phyloP scores from a whole-genome alignment of 2,113 vertebrate species.

The Erythrocercus mccallii region DNA sequence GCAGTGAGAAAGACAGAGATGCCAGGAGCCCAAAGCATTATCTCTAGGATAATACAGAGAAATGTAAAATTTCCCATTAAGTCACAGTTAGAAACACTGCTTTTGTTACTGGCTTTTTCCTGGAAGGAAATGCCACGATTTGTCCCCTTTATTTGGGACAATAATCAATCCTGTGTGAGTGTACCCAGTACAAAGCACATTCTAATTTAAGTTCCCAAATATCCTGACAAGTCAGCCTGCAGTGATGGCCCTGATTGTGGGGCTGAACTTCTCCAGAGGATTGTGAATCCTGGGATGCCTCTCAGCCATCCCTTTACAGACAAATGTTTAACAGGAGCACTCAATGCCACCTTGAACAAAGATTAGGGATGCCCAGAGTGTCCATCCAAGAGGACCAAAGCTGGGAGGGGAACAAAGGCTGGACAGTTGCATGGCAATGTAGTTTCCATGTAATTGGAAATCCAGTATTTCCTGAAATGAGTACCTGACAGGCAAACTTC shows the following conservation, averaged over 20 bases:
- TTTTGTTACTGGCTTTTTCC: not conserved
- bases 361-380: not conserved
- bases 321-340: not conserved
- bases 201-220: not conserved
- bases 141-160: not conserved
- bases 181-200: not conserved
- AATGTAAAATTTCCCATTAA: not conserved
- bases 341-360: not conserved
- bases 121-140: not conserved
- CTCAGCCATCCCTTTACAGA: not conserved
- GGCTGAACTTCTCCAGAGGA: not conserved
- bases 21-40: not conserved
- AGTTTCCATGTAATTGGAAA: not conserved
- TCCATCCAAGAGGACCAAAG: not conserved
- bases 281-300: not conserved
- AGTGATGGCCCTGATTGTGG: not conserved
- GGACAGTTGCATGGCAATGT: fast-evolving
- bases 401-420: not conserved
- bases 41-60: not conserved
- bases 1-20: not conserved
- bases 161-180: not conserved
- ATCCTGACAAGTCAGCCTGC: not conserved
- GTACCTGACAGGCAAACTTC: not conserved
- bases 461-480: not conserved
- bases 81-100: not conserved